phyloP scores from a whole-genome alignment of 2,797 vertebrate species.

The Prunella strophiata region DNA sequence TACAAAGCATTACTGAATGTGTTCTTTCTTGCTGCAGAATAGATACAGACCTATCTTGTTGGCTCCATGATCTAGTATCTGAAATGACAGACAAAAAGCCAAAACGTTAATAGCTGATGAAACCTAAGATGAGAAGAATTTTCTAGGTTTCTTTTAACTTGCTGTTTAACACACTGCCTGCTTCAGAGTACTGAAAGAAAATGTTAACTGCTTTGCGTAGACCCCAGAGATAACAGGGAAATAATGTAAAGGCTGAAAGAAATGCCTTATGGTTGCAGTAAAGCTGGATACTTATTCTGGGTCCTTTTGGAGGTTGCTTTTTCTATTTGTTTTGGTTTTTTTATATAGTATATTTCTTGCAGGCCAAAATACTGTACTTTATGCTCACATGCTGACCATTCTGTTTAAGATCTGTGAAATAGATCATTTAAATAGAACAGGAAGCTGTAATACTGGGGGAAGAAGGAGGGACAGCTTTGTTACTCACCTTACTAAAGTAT shows the following conservation, averaged over 20 bases:
- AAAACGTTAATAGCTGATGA: not conserved
- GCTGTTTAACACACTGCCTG: not conserved
- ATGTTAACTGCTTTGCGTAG: not conserved
- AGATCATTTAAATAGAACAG: not conserved
- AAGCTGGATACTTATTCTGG: not conserved
- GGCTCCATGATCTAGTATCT: fast-evolving
- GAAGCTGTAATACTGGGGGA: not conserved
- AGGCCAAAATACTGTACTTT: not conserved
- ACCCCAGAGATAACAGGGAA: not conserved
- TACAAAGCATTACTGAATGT: not conserved
- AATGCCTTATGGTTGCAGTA: not conserved
- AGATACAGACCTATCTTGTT: not conserved
- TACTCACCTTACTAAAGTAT: not conserved
- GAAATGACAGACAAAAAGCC: not conserved
- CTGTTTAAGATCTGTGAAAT: not conserved
- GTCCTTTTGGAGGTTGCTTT: not conserved
- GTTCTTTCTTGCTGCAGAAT: not conserved
- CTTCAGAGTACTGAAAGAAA: not conserved
- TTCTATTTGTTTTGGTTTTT: not conserved
- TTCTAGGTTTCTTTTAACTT: not conserved
- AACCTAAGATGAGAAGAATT: not conserved
- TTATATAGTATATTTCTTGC: not conserved
- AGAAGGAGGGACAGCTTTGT: not conserved
- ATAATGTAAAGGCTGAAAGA: not conserved
- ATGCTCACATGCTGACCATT: not conserved